phyloP scores from a whole-genome alignment of 2,113 vertebrate genomes.

The Cinclus cinclus region DNA sequence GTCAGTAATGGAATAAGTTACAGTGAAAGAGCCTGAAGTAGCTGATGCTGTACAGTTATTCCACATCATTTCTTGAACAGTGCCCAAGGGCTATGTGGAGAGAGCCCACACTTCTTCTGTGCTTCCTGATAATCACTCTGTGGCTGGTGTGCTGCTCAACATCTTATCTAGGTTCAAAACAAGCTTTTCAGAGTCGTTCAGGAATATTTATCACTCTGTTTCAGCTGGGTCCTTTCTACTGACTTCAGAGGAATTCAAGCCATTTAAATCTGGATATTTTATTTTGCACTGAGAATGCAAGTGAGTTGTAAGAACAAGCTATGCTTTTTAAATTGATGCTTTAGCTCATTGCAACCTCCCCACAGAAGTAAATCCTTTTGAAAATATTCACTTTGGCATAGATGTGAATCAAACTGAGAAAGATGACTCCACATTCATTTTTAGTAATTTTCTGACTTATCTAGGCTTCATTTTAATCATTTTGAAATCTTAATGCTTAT shows the following conservation, averaged over 20 bases:
- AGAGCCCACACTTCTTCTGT: not conserved
- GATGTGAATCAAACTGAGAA: not conserved
- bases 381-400: not conserved
- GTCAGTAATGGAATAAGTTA: not conserved
- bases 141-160: not conserved
- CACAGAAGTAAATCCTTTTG: not conserved
- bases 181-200: not conserved
- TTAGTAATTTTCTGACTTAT: not conserved
- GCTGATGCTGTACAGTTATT: not conserved
- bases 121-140: not conserved
- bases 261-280: not conserved
- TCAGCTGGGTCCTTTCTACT: not conserved
- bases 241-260: not conserved
- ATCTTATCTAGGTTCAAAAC: not conserved
- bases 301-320: not conserved
- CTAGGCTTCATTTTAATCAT: not conserved
- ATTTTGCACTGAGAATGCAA: not conserved
- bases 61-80: not conserved
- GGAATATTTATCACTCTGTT: not conserved
- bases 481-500: not conserved
- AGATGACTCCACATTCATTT: not conserved
- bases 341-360: not conserved
- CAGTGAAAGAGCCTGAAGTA: not conserved
- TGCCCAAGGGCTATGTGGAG: rapidly evolving
- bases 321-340: not conserved